These are phyloP conservation scores for Drosophila athabasca DNA, from an alignment of 1,140 invertebrate species.

Conservation along the genomic window DNA sequence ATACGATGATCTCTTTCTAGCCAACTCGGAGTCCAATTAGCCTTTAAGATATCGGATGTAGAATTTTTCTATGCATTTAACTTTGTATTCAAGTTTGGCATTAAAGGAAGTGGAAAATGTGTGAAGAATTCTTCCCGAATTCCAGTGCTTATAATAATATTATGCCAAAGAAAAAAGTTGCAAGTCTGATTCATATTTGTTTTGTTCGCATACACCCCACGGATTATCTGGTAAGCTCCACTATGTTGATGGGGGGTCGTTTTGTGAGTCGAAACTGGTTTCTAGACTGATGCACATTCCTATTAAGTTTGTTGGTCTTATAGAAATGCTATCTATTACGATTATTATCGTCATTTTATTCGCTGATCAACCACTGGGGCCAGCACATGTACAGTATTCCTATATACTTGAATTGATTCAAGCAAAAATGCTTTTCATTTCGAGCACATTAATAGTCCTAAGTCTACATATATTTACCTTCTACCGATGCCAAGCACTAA, in stretches of 20 bases:
- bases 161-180: too few relatives aligned
- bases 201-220: slow-evolving; percentile 15
- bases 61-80: too few relatives aligned
- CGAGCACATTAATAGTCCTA: slow-evolving; percentile 4
- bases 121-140: too few relatives aligned
- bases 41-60: not conserved
- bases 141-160: too few relatives aligned
- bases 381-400: slow-evolving; percentile 3
- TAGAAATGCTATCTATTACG: slow-evolving; percentile 10
- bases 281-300: slow-evolving; percentile 22
- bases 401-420: not conserved
- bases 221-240: slow-evolving; percentile 10
- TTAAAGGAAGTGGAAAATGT: too few relatives aligned
- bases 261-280: slow-evolving; percentile 36
- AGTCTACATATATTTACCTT: not conserved
- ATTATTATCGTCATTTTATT: slow-evolving; percentile 22
- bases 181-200: too few relatives aligned
- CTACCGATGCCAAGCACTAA: slow-evolving; percentile 11
- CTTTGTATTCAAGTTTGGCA: too few relatives aligned
- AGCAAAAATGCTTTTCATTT: slow-evolving; percentile 14
- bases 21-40: slow-evolving; percentile 8
- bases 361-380: not conserved
- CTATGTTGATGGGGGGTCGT: too few relatives aligned
- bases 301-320: slow-evolving; percentile 24
- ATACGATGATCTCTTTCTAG: slow-evolving; percentile 63